Evolutionary conservation across 2,888 invertebrate species (phyloP), one percentile per base, ranked within the genome.

Genomic region (Rhogogaster chlorosoma): DNA sequence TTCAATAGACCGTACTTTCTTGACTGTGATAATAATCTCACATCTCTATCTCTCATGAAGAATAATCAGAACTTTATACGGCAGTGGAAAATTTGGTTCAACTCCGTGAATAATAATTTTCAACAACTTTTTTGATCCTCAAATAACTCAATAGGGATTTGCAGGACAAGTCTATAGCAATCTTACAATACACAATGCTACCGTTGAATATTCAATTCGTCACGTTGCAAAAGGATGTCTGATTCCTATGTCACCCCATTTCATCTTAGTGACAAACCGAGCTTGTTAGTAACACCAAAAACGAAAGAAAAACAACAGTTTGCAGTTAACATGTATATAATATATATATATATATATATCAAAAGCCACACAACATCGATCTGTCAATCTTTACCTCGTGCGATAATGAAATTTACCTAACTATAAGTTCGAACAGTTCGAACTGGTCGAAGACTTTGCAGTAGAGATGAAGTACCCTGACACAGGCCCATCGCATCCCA

Each of bases 381-480:
- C n/a, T 38, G 26, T 80, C 15, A 42, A 18, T 80, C 22, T 80
- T 29, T n/a, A 57, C 18, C n/a, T 49, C 49, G 45, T 77, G 45
- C 49, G 53, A 12, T 77, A 32, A n/a, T 77, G 32, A 67, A 45
- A 85, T 86, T 95, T 95, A 97, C 97, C 97, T 96, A 94, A 97
- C 96, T 90, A 97, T 96, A 94, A 97, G 95, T 93, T 97, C 96
- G 94, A 96, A 95, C 71, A 97, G 95, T 94, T 97, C 97, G 93
- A 96, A 96, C 92, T 96, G 96, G 92, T 97, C 97, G 94, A 98
- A 98, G 90, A 97, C 97, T 93, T 97, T 98, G 94, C 97, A 97
- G 94, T 98, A 98, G 84, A 98, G 95, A 91, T 97, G 97, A 86
- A 98, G 95, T 85, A 98, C 96, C 94, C 97, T 96, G 88, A 98